phyloP scores from a whole-genome alignment of 2,797 vertebrate species.

The Malurus splendens region DNA sequence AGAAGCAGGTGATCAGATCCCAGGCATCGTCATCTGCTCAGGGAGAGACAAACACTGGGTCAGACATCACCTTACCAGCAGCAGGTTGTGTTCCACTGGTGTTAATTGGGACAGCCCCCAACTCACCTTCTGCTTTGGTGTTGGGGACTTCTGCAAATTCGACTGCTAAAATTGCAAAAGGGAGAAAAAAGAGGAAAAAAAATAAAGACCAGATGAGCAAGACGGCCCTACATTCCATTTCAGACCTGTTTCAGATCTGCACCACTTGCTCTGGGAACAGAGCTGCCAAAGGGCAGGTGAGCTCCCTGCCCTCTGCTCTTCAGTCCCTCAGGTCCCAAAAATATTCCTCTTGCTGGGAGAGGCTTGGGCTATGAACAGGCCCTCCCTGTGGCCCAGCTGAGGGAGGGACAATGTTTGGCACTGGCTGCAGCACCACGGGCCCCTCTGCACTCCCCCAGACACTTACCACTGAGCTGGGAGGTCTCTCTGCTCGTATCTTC shows the following conservation, averaged over 20 bases:
- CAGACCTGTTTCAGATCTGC: neutral
- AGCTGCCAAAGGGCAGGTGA: neutral
- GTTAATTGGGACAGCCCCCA: neutral
- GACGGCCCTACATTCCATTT: neutral
- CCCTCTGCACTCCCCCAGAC: neutral
- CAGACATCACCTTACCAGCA: neutral
- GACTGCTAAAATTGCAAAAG: neutral
- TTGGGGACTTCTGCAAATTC: constrained; percentile 17
- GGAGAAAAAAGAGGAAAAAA: accelerated
- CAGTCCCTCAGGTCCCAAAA: neutral
- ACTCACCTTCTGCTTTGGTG: constrained; percentile 63
- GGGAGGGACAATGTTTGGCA: neutral
- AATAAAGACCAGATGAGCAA: neutral
- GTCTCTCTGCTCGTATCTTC: constrained; percentile 18
- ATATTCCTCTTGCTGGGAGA: neutral
- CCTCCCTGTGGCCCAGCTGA: neutral
- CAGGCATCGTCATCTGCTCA: constrained; percentile 91
- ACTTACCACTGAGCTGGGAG: constrained; percentile 51
- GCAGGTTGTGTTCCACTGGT: neutral
- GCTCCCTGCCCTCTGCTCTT: neutral
- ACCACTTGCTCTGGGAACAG: neutral
- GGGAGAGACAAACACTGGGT: neutral
- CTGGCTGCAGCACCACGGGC: neutral
- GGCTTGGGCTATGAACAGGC: accelerated
- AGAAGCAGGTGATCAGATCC: constrained; percentile 98